Evolutionary conservation across 1,140 invertebrate species (phyloP), one percentile per base, ranked within the genome.

Genomic region (Philotrypesis tridentata): DNA sequence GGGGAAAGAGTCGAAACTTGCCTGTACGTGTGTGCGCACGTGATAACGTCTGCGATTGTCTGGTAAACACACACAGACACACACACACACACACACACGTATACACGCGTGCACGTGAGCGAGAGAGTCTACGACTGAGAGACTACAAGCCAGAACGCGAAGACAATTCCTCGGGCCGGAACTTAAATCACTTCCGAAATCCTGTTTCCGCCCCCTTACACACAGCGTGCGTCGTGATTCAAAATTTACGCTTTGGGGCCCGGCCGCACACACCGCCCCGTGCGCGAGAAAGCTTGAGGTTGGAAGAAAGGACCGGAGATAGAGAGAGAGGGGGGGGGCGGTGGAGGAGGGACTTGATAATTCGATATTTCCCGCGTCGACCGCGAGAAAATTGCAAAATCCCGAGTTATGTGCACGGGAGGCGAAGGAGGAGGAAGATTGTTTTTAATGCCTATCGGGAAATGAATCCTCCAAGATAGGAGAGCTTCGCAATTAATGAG

Each of bases 111-210:
- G n/a, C n/a, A n/a, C n/a, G n/a, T n/a, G n/a, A n/a, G n/a, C n/a
- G n/a, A n/a, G 33, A 37, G 33, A 37, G 33, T 3, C 33, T 37
- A 37, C 33, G 33, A 5, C 33, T 37, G 43, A n/a, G 73, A 14
- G 40, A 55, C 70, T 33, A 80, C 43, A 79, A 71, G 43, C 43
- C n/a, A 29, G 70, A 33, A 70, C 65, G 76, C 43, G 37, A 74
- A 80, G 71, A 80, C 79, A 80, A 80, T 80, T 80, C 33, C 79
- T 73, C 37, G 79, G 5, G 17, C 79, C 70, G 37, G 37, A 73
- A 80, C 79, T 80, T 80, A 80, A 80, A 80, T 80, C 74, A 82
- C 80, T 82, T 82, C 74, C 72, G 43, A 81, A 81, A 81, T 81
- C 72, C 72, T 60, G 79, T 75, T 75, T 81, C 72, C 79, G 63